Evolutionary conservation across 1,140 invertebrate species (phyloP), one percentile per base, ranked within the genome.

Genomic region (Bactericera cockerelli): DNA sequence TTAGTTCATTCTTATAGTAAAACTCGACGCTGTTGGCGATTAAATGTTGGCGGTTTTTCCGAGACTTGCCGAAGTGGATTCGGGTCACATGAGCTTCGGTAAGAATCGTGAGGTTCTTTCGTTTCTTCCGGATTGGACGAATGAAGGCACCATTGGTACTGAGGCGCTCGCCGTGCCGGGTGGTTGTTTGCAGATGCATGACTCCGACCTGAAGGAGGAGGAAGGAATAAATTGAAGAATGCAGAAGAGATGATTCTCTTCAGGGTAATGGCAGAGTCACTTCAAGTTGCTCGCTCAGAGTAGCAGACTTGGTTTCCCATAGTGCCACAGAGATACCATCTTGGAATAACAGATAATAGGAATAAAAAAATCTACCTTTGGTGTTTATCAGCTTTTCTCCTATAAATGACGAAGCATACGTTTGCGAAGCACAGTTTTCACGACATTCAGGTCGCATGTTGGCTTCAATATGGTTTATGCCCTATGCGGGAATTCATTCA

Each of bases 101-200:
- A 21, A 81, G 68, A 1, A 90, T 75, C 36, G 75, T 75, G 19
- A 93, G 71, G 70, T 93, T 94, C 1, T 69, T 68, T 28, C 89
- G 70, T 60, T 80, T 77, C 16, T 77, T 66, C 28, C 83, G 71
- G 42, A 84, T 80, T 1, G 87, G 84, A 62, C 78, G 71, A 14
- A 91, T 79, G 68, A 83, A 90, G 2, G 62, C 62, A 24, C 70
- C 72, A 59, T 88, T 83, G 1, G 83, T 79, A 61, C 84, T 89
- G 62, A 79, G 75, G 39, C 88, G 76, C 49, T 72, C 71, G 0
- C 87, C 87, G 63, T 79, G 64, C 54, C 69, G 68, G 1, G 75
- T 72, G 0, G 82, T 84, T 2, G 74, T 72, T 63, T 81, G 81
- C 3, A 76, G 62, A 28, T 79, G 69, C 69, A 76, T 77, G 1